Evolutionary conservation across 2,797 vertebrate genomes (phyloP), one percentile per base, ranked within the genome.

Genomic region (Sebastes trivittatus): DNA sequence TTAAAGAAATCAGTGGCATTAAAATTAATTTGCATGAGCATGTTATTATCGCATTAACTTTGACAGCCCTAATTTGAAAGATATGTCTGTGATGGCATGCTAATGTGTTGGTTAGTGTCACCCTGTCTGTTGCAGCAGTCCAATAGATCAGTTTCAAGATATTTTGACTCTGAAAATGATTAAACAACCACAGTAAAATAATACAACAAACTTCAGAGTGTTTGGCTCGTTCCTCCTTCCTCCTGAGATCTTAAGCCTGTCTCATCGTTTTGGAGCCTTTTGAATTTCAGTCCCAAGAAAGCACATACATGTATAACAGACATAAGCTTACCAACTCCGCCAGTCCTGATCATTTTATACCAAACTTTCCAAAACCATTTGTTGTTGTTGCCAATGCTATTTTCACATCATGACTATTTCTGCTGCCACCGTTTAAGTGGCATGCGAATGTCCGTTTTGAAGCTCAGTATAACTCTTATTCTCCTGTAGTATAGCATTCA

Each of bases 401-500:
- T 62, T 75, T 49, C 55, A 18, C 4, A 16, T 36, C 61, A 38
- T 3, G 22, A n/a, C 38, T 29, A 3, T 62, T 59, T 32, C 66
- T 7, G 8, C 58, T 32, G 60, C 52, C 58, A 9, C 30, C 11
- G 59, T 32, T 66, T 55, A 16, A 56, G 25, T 18, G 11, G 34
- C 66, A n/a, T 13, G 54, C 6, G 63, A 56, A 1, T 49, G 55
- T 52, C 67, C 27, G 32, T n/a, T 63, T 22, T 56, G 27, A 36
- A 52, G 72, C 63, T 69, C 13, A 27, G 38, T 29, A 5, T 34
- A 20, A 59, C 61, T 46, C 67, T 29, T 52, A 5, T 22, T 34
- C 58, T 70, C 60, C 77, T 42, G 30, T 4, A 70, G 54, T 59
- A 1, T 18, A 68, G 65, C 62, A 59, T 14, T 71, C 75, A 72